Percentiles rank a stretch among this genome's conserved stretches.
Evolutionary conservation across 1,140 invertebrate genomes (phyloP).

Genomic region (Euborellia annulipes): DNA sequence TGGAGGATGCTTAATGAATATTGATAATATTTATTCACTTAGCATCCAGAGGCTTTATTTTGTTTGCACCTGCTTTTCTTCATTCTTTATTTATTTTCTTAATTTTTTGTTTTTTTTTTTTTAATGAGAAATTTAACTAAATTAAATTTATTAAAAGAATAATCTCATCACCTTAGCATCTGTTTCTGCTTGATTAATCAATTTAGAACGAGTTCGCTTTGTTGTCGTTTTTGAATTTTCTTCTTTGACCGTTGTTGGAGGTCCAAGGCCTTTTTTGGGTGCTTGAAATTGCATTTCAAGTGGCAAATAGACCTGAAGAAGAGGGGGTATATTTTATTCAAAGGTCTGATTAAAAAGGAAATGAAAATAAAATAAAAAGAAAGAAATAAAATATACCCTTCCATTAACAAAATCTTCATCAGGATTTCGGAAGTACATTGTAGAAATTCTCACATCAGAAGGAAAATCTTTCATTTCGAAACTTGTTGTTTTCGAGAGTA

Average conservation of each 20-base stretch:
- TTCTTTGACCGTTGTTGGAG: neutral
- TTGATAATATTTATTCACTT: too few species aligned
- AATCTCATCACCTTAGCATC: constrained; percentile 6
- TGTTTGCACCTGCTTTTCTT: too few species aligned
- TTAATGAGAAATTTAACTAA: neutral
- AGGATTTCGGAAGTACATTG: constrained; percentile 65
- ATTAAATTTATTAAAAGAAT: neutral
- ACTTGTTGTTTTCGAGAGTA: constrained; percentile 69
- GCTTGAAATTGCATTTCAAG: constrained; percentile 40
- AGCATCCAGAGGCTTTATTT: too few species aligned
- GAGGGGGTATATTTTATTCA: too few species aligned
- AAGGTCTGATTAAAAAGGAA: neutral
- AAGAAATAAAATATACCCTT: constrained; percentile 38
- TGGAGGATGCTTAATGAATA: too few species aligned
- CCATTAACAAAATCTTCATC: constrained; percentile 52
- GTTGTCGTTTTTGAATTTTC: too few species aligned
- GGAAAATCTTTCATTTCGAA: constrained; percentile 82
- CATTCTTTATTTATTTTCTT: too few species aligned
- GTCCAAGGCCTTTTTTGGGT: constrained; percentile 3
- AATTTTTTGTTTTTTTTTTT: too few species aligned
- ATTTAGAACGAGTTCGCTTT: constrained; percentile 3
- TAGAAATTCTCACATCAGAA: constrained; percentile 64
- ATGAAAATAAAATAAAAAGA: neutral
- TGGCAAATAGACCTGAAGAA: constrained; percentile 24
- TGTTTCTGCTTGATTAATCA: constrained; percentile 8